These are phyloP conservation scores for Callyntrura sp. DNA, from an alignment of 2,888 invertebrate species.

Conservation along the genomic window DNA sequence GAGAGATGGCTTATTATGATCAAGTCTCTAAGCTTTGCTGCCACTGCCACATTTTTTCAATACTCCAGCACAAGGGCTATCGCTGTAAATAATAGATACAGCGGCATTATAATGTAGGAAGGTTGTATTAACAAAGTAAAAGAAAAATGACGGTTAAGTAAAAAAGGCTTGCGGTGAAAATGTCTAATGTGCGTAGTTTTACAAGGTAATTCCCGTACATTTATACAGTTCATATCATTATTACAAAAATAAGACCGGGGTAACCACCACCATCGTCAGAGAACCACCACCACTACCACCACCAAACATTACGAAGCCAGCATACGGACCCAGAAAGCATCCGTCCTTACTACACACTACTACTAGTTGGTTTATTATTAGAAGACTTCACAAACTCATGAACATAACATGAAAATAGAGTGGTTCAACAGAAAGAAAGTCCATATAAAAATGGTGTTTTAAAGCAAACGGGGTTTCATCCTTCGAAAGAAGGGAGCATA, in stretches of 20 bases:
- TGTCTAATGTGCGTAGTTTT: background rate
- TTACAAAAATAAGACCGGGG: background rate
- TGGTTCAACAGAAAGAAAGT: constrained; percentile 57
- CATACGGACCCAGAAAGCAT: constrained; percentile 30
- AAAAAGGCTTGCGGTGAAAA: background rate
- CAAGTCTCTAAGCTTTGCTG: background rate
- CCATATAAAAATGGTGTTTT: constrained; percentile 55
- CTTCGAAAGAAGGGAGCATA: background rate
- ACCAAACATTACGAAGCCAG: background rate
- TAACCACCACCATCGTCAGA: background rate
- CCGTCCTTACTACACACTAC: constrained; percentile 48
- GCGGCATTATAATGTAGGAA: background rate
- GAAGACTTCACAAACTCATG: constrained; percentile 69
- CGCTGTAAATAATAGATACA: constrained; percentile 32
- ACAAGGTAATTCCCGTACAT: background rate
- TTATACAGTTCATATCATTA: background rate
- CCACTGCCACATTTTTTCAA: constrained; percentile 12
- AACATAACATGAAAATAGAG: constrained; percentile 72
- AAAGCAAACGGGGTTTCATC: background rate
- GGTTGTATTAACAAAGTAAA: background rate
- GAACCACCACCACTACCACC: background rate
- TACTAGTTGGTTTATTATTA: constrained; percentile 71
- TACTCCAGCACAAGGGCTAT: background rate
- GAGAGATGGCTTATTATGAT: constrained; percentile 17
- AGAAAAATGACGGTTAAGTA: constrained; percentile 2